phyloP scores from a whole-genome alignment of 2,113 vertebrate species.

The Cervus canadensis region DNA sequence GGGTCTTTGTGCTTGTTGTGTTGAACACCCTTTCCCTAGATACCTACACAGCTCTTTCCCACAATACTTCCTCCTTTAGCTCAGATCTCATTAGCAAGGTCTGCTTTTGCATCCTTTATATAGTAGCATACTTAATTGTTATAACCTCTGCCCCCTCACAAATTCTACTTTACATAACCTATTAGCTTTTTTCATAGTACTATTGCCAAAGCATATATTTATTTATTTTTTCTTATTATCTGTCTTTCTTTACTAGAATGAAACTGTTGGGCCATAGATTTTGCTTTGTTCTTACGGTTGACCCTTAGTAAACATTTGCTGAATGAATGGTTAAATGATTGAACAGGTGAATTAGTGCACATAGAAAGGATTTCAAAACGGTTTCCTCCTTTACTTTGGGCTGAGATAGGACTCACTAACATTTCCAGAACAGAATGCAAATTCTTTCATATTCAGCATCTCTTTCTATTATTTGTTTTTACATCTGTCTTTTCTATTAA shows the following conservation, averaged over 20 bases:
- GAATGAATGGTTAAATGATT: neutral
- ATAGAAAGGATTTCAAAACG: neutral
- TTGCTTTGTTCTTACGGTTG: neutral
- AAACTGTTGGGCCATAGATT: neutral
- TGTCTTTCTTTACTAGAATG: neutral
- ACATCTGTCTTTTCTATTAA: neutral
- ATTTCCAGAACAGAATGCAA: neutral
- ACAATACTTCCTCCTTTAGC: neutral
- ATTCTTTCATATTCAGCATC: neutral
- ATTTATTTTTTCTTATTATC: neutral
- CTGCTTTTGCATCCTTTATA: neutral
- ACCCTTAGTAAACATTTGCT: neutral
- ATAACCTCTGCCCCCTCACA: neutral
- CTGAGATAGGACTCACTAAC: neutral
- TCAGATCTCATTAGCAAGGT: neutral
- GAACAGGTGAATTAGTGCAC: neutral
- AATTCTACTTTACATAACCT: neutral
- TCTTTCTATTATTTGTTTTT: neutral
- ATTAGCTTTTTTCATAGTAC: neutral
- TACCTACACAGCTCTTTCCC: neutral
- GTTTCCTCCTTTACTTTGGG: neutral
- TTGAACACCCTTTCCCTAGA: neutral
- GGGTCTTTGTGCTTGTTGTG: neutral
- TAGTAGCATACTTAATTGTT: neutral
- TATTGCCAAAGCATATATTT: neutral